Conservation (phyloP, 2,888 invertebrate genomes). For the Tethea ocularis region DNA sequence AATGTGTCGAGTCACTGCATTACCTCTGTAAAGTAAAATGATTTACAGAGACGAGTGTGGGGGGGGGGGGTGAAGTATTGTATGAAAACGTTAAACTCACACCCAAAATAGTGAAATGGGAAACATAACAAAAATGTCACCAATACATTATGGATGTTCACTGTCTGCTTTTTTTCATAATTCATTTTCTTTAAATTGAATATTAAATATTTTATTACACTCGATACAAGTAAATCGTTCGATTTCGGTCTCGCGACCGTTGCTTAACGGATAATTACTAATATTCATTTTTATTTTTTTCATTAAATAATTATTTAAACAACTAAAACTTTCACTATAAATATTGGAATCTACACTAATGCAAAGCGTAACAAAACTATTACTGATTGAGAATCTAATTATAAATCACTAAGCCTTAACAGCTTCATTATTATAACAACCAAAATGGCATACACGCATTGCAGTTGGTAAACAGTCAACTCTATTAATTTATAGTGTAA, state of each 20-base stretch:
- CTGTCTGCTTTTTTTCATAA: constrained; percentile 52
- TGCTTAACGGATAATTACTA: constrained; percentile 40
- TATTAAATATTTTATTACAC: constrained; percentile 62
- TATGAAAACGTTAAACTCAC: constrained; percentile 23
- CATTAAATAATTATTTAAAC: constrained; percentile 45
- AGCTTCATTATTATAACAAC: constrained; percentile 52
- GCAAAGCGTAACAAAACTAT: constrained; percentile 73
- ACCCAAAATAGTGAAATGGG: constrained; percentile 40
- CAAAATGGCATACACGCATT: constrained; percentile 45
- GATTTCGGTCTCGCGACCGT: constrained; percentile 36
- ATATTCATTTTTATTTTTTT: constrained; percentile 29
- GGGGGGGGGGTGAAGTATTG: constrained; percentile 40
- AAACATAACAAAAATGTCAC: constrained; percentile 47
- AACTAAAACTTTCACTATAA: constrained; percentile 64
- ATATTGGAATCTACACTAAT: constrained; percentile 66
- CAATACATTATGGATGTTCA: constrained; percentile 44
- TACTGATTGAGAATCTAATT: constrained; percentile 67
- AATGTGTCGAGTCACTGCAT: constrained; percentile 49
- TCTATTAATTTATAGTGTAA: background rate
- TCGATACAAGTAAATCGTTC: constrained; percentile 55
- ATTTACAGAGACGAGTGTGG: constrained; percentile 72
- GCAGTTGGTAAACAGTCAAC: constrained; percentile 7
- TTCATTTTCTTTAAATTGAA: constrained; percentile 50
- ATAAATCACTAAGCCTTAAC: constrained; percentile 73
- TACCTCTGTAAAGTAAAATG: constrained; percentile 58